phyloP scores from a whole-genome alignment of 2,888 invertebrate genomes.

The Dascillus cervinus region DNA sequence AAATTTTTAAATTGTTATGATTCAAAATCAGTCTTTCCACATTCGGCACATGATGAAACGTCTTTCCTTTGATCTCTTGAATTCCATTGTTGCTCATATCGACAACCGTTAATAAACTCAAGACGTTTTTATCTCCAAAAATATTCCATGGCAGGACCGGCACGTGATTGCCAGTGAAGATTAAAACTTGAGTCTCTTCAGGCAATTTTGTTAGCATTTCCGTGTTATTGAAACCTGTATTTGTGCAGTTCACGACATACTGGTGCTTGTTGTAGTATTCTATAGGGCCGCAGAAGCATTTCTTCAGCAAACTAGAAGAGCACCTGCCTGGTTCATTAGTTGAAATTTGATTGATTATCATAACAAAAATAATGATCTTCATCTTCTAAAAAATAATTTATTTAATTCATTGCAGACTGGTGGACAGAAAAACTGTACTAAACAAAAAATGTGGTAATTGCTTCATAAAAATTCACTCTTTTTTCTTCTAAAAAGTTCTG shows the following conservation, averaged over 20 bases:
- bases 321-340: no score
- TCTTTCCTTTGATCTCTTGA: constrained; percentile 61
- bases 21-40: constrained; percentile 63
- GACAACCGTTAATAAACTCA: constrained; percentile 53
- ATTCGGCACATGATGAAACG: constrained; percentile 64
- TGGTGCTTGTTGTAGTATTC: constrained; percentile 43
- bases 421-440: no score
- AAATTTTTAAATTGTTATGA: constrained; percentile 61
- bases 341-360: no score
- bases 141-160: constrained; percentile 60
- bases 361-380: no score
- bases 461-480: no score
- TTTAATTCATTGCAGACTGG: no score
- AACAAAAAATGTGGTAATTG: no score
- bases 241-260: constrained; percentile 65
- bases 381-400: no score
- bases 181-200: constrained; percentile 56
- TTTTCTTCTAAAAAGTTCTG: no score
- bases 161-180: constrained; percentile 64
- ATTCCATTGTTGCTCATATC: constrained; percentile 71
- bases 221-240: constrained; percentile 51
- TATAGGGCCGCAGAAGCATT: constrained; percentile 50
- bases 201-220: constrained; percentile 56
- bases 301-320: no score
- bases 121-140: constrained; percentile 55